Evolutionary conservation across 2,113 vertebrate species (phyloP), one percentile per base, ranked within the genome.

Genomic region (Tachysurus vachellii): DNA sequence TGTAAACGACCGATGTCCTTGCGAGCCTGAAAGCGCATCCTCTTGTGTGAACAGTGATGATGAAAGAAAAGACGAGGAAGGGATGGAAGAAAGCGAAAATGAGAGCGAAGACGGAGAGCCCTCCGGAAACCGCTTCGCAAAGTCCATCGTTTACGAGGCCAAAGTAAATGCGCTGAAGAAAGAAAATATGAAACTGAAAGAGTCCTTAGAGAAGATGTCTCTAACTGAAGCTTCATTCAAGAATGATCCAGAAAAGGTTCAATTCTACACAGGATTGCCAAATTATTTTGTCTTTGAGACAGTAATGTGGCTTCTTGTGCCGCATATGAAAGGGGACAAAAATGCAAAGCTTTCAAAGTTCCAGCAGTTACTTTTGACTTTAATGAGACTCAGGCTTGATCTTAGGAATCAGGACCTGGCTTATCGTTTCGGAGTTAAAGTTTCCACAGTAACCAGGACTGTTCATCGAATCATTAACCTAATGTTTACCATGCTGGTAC

Each of bases 221-320:
- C 93, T 95, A 3, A 93, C 93, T 0, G 94, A 95, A 89, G 93
- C 90, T 83, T 93, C 93, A 0, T 62, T 95, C n/a, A 93, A 90
- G 90, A 94, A 93, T 17, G 94, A 95, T 73, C 93, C 94, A 0
- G 95, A 94, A 82, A 95, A 95, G 53, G 95, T 95, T 0, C 91
- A 92, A 87, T 95, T 95, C 82, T 95, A 95, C 91, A 95, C 94
- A 0, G 94, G 95, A 80, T 85, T 95, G 66, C 94, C 94, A 4
- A 95, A 95, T 92, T 95, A 91, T 89, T 95, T 95, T 80, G 95
- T 95, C 56, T 84, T 95, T 5, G 95, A 95, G 91, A 95, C 95
- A 0, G 93, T 95, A 59, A 95, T 95, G 94, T 94, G 94, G 93
- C 93, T 95, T 61, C 91, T 95, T 85, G 92, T 94, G 0, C 95